Base-by-base conservation (phyloP, 2,797 vertebrate species). In the Danio aesculapii region DNA sequence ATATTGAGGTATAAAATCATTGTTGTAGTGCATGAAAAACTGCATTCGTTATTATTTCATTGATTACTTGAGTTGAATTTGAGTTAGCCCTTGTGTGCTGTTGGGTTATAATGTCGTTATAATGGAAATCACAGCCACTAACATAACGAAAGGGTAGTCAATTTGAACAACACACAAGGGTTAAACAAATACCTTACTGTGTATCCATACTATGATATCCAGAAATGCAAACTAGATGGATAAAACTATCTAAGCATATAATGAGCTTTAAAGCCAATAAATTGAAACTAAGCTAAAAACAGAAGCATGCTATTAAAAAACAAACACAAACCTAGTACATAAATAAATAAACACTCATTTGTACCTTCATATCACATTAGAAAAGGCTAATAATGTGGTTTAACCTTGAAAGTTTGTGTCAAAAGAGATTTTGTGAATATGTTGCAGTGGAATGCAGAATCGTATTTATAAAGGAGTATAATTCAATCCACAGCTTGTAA, bases 381-480 rank as follows among this genome's bases (percentile, higher is more conserved):
- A 8, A 17, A 17, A 30, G 0, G 0, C 49, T 9, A 9, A 16
- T 41, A 13, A 41, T 39, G n/a, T 41, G 0, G 1, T 52, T 52
- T 70, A 6, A 52, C 21, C 30, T 17, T 41, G 53, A 53, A 68
- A 10, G 16, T 70, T 52, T 53, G 30, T 70, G 50, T 70, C 6
- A 55, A 13, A 43, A 9, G 6, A 71, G 39, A 57, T 57, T 71
- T 71, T 19, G 39, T 71, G 19, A 43, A 55, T 17, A 9, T 73
- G 41, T 73, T 43, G 58, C 41, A 30, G 6, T 44, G 69, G 19
- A 57, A 44, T 47, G 17, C 43, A 59, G 10, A 7, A 39, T 71
- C 16, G 55, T 57, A 57, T 71, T 71, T 16, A 57, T 57, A n/a
- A 57, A 43, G 17, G 52, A 44, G 39, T 11, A 57, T 71, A 71